Conservation (phyloP, 2,888 invertebrate species). For the Nyleta sp. region DNA sequence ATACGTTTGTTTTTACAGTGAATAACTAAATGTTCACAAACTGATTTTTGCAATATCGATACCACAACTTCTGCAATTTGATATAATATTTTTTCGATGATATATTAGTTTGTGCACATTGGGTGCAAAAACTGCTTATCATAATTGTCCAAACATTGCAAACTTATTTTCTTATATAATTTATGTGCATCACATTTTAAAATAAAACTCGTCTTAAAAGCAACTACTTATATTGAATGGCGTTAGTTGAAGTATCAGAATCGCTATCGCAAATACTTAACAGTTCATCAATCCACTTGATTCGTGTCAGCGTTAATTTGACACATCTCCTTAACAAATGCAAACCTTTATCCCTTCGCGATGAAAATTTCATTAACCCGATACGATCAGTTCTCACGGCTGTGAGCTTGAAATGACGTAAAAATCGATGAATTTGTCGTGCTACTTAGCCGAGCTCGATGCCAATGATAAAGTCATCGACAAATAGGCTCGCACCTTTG, state of each 20-base stretch:
- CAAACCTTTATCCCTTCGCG: conserved; percentile 28
- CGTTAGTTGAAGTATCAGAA: too few species aligned
- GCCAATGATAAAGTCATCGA: conserved; percentile 48
- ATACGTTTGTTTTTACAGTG: too few species aligned
- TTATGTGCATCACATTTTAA: too few species aligned
- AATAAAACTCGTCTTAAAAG: background rate
- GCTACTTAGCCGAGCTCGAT: conserved; percentile 29
- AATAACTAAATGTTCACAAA: too few species aligned
- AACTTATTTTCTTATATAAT: too few species aligned
- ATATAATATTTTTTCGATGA: too few species aligned
- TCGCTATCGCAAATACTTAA: background rate
- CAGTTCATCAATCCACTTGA: conserved; percentile 6
- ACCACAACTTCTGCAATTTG: too few species aligned
- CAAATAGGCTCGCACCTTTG: conserved; percentile 57
- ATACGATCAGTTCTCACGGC: conserved; percentile 52
- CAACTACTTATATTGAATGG: background rate
- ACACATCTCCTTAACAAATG: conserved; percentile 21
- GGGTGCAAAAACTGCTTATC: too few species aligned
- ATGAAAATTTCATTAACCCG: conserved; percentile 50
- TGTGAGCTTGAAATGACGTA: conserved; percentile 28
- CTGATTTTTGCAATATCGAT: too few species aligned
- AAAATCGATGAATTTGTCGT: conserved; percentile 51
- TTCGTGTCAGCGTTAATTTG: conserved; percentile 37
- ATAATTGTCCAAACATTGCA: too few species aligned
- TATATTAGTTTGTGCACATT: too few species aligned